A percentile compares a stretch with the other conserved stretches of the same genome.
phyloP scores from a whole-genome alignment of 1,140 invertebrate species.

The Caenorhabditis tropicalis region DNA sequence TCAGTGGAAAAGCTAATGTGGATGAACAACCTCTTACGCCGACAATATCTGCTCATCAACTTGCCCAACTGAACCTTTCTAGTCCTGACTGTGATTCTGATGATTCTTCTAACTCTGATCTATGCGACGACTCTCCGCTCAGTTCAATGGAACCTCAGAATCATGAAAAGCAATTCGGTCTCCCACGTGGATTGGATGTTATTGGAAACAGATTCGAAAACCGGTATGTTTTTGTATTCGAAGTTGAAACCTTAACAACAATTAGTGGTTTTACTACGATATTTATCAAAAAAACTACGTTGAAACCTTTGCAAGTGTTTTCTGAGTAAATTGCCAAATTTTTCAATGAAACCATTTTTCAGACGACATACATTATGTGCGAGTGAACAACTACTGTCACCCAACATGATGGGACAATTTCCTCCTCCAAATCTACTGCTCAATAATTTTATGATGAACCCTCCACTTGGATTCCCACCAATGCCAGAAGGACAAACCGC shows the following conservation, averaged over 20 bases:
- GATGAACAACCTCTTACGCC: conserved; percentile 61
- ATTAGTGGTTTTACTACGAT: too few relatives aligned
- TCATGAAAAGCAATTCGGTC: neutral
- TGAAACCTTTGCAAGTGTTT: too few relatives aligned
- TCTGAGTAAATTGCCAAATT: too few relatives aligned
- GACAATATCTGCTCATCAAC: conserved; percentile 70
- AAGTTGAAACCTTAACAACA: too few relatives aligned
- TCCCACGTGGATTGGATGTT: neutral
- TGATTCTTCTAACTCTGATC: conserved; percentile 63
- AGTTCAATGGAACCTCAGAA: neutral
- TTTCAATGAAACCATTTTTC: too few relatives aligned
- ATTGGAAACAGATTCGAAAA: conserved; percentile 38
- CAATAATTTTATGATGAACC: conserved; percentile 1
- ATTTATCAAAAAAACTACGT: too few relatives aligned
- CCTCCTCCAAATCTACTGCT: neutral
- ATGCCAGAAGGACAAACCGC: conserved; percentile 36
- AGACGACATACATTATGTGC: conserved; percentile 50
- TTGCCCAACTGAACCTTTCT: conserved; percentile 67
- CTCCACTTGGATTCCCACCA: conserved; percentile 2
- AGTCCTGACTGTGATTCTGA: conserved; percentile 69
- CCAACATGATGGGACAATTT: conserved; percentile 47
- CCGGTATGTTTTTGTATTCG: neutral
- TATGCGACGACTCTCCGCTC: conserved; percentile 56
- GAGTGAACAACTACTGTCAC: conserved; percentile 45
- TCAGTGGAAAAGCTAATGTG: conserved; percentile 70